Conservation (phyloP, 1,140 invertebrate genomes). For the Penaeus japonicus region DNA sequence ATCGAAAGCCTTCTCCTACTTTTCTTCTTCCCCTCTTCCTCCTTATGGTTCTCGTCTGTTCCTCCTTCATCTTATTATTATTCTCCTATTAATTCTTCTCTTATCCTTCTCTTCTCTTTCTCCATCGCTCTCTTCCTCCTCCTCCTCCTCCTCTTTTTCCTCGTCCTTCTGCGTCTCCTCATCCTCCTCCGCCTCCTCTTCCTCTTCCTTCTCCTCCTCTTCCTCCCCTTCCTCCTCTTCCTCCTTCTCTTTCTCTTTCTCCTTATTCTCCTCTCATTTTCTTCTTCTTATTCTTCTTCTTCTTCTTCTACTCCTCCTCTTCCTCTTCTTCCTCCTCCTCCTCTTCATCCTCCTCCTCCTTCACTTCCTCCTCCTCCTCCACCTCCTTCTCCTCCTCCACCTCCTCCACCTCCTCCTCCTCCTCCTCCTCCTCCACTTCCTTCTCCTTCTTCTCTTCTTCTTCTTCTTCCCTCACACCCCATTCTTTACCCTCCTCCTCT, state of each 20-base stretch:
- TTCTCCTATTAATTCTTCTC: not conserved
- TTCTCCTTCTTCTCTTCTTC: not conserved
- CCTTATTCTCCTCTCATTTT: too few relatives aligned
- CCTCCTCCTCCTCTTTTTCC: not conserved
- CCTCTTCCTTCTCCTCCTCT: not conserved
- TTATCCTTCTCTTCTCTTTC: not conserved
- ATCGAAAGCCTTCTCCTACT: not conserved
- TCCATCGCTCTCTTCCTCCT: not conserved
- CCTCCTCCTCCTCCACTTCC: too few relatives aligned
- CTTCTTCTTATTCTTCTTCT: too few relatives aligned
- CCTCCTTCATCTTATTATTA: not conserved
- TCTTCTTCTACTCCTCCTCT: too few relatives aligned
- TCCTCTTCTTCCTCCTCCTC: too few relatives aligned
- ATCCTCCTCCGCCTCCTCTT: too few relatives aligned
- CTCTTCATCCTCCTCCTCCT: too few relatives aligned
- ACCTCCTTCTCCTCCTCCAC: not conserved
- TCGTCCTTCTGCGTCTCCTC: not conserved
- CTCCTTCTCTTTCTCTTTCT: not conserved
- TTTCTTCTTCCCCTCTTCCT: not conserved
- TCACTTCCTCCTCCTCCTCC: not conserved
- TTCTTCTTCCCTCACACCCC: not conserved
- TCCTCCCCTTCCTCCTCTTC: conserved; percentile 52
- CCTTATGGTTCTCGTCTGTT: too few relatives aligned
- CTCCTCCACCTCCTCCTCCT: too few relatives aligned
- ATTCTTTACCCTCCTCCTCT: not conserved